Evolutionary conservation across 2,113 vertebrate species (phyloP).

Genomic region (Syngnathus scovelli): DNA sequence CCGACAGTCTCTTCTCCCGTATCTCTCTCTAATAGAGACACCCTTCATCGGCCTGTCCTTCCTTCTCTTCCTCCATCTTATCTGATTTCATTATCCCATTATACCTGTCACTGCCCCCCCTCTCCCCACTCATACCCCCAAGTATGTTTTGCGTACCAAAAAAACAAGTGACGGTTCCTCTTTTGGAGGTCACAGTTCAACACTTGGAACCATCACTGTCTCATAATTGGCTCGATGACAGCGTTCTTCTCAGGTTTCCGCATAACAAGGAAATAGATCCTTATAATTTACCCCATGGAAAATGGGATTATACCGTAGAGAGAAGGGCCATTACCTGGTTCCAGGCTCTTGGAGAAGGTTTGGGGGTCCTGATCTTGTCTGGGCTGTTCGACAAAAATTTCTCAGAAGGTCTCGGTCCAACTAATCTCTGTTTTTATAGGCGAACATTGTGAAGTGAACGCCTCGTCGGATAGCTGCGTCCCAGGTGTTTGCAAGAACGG

Average conservation of each 20-base stretch:
- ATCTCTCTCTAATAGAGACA: constrained; percentile 35
- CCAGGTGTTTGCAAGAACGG: constrained; percentile 86
- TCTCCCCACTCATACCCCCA: constrained; percentile 19
- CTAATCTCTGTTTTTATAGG: constrained; percentile 57
- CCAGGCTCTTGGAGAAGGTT: constrained; percentile 24
- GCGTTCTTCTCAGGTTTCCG: constrained; percentile 73
- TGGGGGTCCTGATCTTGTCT: constrained; percentile 37
- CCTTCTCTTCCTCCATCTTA: constrained; percentile 50
- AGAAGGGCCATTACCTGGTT: constrained; percentile 72
- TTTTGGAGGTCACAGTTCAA: constrained; percentile 77
- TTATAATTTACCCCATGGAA: constrained; percentile 71
- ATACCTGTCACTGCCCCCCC: constrained; percentile 39
- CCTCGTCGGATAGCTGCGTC: constrained; percentile 78
- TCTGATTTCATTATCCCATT: constrained; percentile 72
- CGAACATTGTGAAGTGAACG: constrained; percentile 83
- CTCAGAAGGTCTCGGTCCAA: constrained; percentile 34
- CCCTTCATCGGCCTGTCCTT: constrained; percentile 32
- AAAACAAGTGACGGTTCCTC: neutral
- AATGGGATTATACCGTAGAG: constrained; percentile 71
- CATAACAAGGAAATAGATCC: constrained; percentile 78
- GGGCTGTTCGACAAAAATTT: constrained; percentile 12
- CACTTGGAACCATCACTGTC: constrained; percentile 64
- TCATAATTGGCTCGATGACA: constrained; percentile 81
- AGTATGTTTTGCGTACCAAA: constrained; percentile 38
- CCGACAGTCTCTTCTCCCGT: constrained; percentile 33